Conservation (phyloP, 2,113 vertebrate genomes). For the Lathamus discolor region DNA sequence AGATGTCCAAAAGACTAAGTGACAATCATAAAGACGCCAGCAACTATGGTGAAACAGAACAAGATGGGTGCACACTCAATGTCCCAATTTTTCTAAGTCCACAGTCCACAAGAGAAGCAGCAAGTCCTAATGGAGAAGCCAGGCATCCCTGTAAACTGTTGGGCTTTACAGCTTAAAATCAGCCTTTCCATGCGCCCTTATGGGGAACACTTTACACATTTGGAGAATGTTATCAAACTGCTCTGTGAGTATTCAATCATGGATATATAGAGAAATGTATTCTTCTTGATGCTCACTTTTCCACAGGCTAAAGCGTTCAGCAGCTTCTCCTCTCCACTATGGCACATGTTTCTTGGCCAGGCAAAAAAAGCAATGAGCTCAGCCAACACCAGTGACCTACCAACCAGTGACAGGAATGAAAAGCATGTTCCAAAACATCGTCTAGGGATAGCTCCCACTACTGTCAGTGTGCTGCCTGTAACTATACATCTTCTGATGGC, state of each 20-base stretch:
- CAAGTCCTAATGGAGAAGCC: not conserved
- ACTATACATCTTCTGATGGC: not conserved
- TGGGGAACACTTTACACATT: not conserved
- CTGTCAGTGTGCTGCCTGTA: not conserved
- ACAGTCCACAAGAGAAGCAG: not conserved
- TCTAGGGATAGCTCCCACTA: not conserved
- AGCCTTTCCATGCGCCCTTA: not conserved
- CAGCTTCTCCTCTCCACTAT: not conserved
- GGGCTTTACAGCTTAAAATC: not conserved
- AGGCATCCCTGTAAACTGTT: not conserved
- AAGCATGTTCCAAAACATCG: not conserved
- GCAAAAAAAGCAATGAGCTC: not conserved
- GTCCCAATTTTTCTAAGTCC: not conserved
- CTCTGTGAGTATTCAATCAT: not conserved
- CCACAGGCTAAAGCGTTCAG: not conserved
- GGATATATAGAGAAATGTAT: not conserved
- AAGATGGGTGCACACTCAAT: not conserved
- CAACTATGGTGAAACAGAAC: not conserved
- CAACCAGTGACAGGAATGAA: not conserved
- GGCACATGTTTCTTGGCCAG: not conserved
- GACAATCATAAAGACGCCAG: not conserved
- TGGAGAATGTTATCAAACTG: not conserved
- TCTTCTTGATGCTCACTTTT: not conserved
- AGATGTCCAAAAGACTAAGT: not conserved
- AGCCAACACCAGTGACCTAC: not conserved